Base-by-base conservation (phyloP, 2,797 vertebrate species). In the Sciaenops ocellatus region DNA sequence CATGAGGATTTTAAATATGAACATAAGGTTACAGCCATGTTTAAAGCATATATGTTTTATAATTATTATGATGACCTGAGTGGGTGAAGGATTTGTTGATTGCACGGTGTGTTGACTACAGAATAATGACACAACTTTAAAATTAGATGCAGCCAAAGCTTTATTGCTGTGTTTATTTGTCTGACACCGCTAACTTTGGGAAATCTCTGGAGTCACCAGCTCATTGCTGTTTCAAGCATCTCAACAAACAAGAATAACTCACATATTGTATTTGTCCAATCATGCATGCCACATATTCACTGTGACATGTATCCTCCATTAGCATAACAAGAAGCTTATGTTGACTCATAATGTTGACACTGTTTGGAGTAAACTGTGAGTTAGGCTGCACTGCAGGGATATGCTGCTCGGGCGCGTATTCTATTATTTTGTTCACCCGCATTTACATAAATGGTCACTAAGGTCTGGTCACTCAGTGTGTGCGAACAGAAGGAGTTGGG, bases 301-400 rank as follows among this genome's bases (percentile, higher is more conserved):
- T 68, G 61, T 85, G 86, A 85, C 85, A 85, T 70, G 79, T 28
- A 42, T 79, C 80, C 46, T 5, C 62, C 38, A 79, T 86, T 84
- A 81, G 67, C 82, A 84, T 83, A 85, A 85, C 63, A 85, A 86
- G 69, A 59, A 78, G 73, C 68, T 85, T 24, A 34, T 83, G 76
- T 81, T 85, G 82, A 86, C 82, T 86, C 81, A 68, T 80, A 82
- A 52, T 88, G 79, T 80, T 83, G 81, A 85, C 84, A 76, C 52
- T 67, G 66, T 83, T 78, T 57, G 54, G 68, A 78, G 68, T 83
- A 84, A 90, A 83, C 72, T 74, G 55, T 24, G 80, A 72, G 62
- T 79, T 57, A 51, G 75, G 68, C 73, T 69, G 46, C 66, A 64
- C 78, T 69, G 78, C 62, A 15, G 79, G 63, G 50, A 59, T 6